phyloP scores from a whole-genome alignment of 1,140 invertebrate genomes.

The Odontomachus brunneus region DNA sequence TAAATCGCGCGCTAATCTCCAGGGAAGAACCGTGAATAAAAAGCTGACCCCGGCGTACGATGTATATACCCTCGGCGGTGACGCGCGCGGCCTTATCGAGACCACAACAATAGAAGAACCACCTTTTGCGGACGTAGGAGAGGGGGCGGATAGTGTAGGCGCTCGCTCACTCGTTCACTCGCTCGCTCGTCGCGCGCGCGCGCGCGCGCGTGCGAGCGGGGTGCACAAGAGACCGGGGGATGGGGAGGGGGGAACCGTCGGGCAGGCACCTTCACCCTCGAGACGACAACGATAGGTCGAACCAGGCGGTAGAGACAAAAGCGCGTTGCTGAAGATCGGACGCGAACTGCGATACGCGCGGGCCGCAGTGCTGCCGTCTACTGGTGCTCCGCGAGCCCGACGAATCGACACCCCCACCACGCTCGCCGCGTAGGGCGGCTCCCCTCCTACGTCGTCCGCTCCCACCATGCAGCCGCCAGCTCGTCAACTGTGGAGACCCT shows the following conservation, averaged over 20 bases:
- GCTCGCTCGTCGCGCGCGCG: not conserved
- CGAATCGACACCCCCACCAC: slow-evolving; percentile 64
- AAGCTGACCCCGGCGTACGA: slow-evolving; percentile 21
- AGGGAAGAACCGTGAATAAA: slow-evolving; percentile 17
- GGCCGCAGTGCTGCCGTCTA: slow-evolving; percentile 85
- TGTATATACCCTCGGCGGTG: slow-evolving; percentile 28
- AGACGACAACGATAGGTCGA: slow-evolving; percentile 68
- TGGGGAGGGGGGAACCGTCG: slow-evolving; percentile 35
- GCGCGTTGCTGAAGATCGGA: slow-evolving; percentile 67
- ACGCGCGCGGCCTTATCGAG: slow-evolving; percentile 59
- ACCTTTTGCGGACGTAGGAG: slow-evolving; percentile 4
- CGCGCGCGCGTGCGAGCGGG: slow-evolving; percentile 4
- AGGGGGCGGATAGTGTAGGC: not conserved
- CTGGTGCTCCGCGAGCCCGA: slow-evolving; percentile 76
- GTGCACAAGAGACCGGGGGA: not conserved
- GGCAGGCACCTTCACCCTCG: slow-evolving; percentile 68
- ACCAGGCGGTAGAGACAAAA: slow-evolving; percentile 65
- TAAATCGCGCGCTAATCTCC: slow-evolving; percentile 30
- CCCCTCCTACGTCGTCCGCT: not conserved
- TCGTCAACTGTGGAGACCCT: slow-evolving; percentile 11
- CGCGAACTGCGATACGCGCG: slow-evolving; percentile 79
- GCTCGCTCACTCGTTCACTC: not conserved
- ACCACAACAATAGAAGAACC: slow-evolving; percentile 57
- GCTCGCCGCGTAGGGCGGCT: slow-evolving; percentile 7
- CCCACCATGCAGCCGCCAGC: slow-evolving; percentile 21